Evolutionary conservation across 64 coral and sea anemone genomes (phyloP).

Genomic region (Platygyra sinensis): DNA sequence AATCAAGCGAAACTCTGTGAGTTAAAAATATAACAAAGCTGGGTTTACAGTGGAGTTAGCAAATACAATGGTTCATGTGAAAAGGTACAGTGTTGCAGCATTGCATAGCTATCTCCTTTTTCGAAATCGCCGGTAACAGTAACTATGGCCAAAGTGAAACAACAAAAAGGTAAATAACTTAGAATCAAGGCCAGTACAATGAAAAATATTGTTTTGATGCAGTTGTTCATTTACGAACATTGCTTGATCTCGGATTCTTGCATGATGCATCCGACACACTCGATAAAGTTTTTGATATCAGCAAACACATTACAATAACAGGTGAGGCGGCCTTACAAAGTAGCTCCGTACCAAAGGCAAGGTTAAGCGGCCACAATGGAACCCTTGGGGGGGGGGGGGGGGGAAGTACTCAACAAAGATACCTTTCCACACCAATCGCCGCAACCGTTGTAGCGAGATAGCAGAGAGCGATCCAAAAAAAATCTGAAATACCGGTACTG

Average conservation of each 20-base stretch:
- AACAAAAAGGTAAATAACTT: not conserved
- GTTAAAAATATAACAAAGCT: not conserved
- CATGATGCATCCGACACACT: conserved; percentile 22
- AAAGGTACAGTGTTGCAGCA: not conserved
- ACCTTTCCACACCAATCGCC: conserved; percentile 22
- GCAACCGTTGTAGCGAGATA: not conserved
- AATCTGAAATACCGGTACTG: not conserved
- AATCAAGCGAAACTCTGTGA: not conserved
- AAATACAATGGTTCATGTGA: not conserved
- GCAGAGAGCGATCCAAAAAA: not conserved
- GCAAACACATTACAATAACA: not conserved
- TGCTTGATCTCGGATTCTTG: not conserved
- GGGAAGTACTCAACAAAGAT: too few relatives aligned
- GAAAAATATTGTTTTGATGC: conserved; percentile 11
- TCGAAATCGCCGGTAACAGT: not conserved
- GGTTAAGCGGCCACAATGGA: not conserved
- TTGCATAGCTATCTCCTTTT: not conserved
- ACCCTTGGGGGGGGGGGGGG: too few relatives aligned
- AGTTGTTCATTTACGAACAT: not conserved
- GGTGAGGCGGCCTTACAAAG: not conserved
- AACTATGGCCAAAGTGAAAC: not conserved
- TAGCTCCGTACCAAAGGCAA: not conserved
- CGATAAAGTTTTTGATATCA: conserved; percentile 74
- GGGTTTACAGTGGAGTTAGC: not conserved
- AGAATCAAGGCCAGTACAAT: not conserved